Percentiles rank a stretch among this genome's conserved stretches.
phyloP scores from a whole-genome alignment of 1,140 invertebrate genomes.

The Sminthurides bifidus region DNA sequence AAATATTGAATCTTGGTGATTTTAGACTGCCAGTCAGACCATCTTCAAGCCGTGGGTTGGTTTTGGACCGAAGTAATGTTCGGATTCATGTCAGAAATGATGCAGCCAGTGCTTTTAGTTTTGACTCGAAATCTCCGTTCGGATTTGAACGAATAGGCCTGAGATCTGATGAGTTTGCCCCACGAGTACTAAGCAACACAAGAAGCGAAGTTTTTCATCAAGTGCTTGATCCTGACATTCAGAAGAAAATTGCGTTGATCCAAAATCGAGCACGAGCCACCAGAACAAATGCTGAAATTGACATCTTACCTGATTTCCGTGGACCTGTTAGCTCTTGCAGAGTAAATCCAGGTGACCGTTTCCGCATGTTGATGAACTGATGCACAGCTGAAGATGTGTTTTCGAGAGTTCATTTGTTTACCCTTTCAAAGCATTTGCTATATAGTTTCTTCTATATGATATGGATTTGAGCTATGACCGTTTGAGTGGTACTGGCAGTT shows the following conservation, averaged over 20 bases:
- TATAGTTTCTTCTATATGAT: neutral
- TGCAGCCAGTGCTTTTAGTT: too few species aligned
- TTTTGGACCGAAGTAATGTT: too few species aligned
- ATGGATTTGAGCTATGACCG: neutral
- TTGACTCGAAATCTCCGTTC: too few species aligned
- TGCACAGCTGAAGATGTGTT: neutral
- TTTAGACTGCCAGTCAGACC: too few species aligned
- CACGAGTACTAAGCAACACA: too few species aligned
- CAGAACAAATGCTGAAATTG: neutral
- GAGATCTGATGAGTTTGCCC: too few species aligned
- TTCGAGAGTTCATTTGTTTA: too few species aligned
- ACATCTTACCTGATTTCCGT: slow-evolving; percentile 18
- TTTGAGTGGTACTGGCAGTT: neutral
- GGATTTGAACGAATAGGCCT: too few species aligned
- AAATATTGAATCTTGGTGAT: too few species aligned
- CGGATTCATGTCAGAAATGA: too few species aligned
- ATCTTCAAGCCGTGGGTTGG: too few species aligned
- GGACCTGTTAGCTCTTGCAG: slow-evolving; percentile 17
- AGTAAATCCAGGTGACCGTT: slow-evolving; percentile 23
- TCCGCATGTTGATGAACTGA: slow-evolving; percentile 19
- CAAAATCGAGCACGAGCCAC: slow-evolving; percentile 14
- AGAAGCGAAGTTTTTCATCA: slow-evolving; percentile 8
- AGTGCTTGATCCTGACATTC: slow-evolving; percentile 27
- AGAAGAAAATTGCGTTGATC: slow-evolving; percentile 23
- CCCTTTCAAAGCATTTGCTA: neutral